Conservation (phyloP, 2,888 invertebrate species). For the Dyspetes luteomarginatus region DNA sequence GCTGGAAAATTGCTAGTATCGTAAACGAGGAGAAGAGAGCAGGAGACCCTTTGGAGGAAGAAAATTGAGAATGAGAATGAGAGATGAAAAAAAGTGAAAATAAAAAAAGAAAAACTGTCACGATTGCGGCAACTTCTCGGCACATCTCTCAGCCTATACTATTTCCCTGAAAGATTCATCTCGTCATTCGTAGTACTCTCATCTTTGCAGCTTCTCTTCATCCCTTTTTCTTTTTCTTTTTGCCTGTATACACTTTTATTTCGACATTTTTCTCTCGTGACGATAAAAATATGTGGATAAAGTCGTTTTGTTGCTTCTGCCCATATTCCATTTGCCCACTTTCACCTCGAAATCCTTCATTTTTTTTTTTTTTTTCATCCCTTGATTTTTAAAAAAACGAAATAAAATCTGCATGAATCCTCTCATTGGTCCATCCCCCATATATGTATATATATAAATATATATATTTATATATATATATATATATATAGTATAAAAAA, state of each 20-base stretch:
- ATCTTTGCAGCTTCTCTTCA: too few species aligned
- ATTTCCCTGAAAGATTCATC: slow-evolving; percentile 41
- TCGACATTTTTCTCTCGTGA: not conserved
- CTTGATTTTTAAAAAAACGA: not conserved
- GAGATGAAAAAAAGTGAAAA: not conserved
- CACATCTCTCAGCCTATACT: slow-evolving; percentile 27
- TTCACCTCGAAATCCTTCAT: too few species aligned
- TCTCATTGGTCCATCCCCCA: too few species aligned
- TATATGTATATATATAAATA: too few species aligned
- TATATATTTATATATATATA: too few species aligned
- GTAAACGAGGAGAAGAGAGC: slow-evolving; percentile 34
- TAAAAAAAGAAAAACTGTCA: slow-evolving; percentile 16
- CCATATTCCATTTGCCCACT: too few species aligned
- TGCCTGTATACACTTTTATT: too few species aligned
- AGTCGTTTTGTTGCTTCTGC: slow-evolving; percentile 38
- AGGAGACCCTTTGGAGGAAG: not conserved
- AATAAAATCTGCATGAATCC: slow-evolving; percentile 21
- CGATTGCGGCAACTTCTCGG: slow-evolving; percentile 37
- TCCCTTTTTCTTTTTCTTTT: slow-evolving; percentile 11
- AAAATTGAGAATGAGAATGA: not conserved
- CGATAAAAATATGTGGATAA: slow-evolving; percentile 55
- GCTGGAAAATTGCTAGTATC: slow-evolving; percentile 42
- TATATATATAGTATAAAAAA: too few species aligned
- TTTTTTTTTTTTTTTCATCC: not conserved
- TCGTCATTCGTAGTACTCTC: too few species aligned